Evolutionary conservation across 1,140 invertebrate genomes (phyloP).

Genomic region (Megalonaias nervosa): DNA sequence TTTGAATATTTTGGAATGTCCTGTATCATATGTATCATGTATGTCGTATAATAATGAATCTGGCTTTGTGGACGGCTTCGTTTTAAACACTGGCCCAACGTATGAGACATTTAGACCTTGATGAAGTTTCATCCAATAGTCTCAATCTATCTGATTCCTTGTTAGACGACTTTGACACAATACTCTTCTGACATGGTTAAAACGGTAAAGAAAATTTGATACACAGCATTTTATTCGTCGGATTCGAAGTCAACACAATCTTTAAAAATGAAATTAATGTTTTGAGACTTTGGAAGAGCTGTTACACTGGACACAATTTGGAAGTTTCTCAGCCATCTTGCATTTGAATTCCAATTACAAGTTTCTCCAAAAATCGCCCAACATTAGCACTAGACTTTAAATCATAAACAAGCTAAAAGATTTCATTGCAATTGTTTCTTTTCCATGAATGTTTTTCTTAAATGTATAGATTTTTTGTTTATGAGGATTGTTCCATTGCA

Average conservation of each 20-base stretch:
- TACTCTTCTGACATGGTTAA: not conserved
- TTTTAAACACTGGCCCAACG: not conserved
- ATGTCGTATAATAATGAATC: not conserved
- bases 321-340: slow-evolving; percentile 4
- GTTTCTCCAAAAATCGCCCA: not conserved
- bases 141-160: not conserved
- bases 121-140: not conserved
- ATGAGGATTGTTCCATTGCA: slow-evolving; percentile 29
- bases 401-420: slow-evolving; percentile 7
- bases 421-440: not conserved
- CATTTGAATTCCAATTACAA: not conserved
- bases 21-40: not conserved
- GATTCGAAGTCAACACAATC: not conserved
- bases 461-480: slow-evolving; percentile 13
- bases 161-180: not conserved
- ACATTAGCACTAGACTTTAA: not conserved
- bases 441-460: slow-evolving; percentile 2
- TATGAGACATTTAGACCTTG: not conserved
- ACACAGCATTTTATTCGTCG: not conserved
- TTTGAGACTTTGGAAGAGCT: not conserved
- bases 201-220: not conserved
- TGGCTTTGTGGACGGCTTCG: not conserved
- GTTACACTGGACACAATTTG: not conserved
- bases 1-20: not conserved
- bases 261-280: not conserved